These are phyloP conservation scores for Hydrochoerus hydrochaeris DNA, from an alignment of 2,113 vertebrate genomes.

Conservation along the genomic window DNA sequence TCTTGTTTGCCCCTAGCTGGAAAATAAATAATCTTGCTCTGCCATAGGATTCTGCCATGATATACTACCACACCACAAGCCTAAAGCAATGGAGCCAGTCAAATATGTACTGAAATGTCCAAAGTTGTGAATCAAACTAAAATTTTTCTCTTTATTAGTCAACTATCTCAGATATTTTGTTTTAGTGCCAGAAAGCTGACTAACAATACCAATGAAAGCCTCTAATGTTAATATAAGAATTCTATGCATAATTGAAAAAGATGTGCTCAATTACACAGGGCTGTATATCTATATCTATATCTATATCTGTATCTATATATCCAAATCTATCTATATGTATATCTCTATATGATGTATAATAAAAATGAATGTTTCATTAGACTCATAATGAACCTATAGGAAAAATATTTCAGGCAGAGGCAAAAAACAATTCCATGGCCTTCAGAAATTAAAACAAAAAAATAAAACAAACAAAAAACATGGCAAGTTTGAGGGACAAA, in stretches of 20 bases:
- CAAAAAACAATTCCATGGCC: not conserved
- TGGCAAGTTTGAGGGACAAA: not conserved
- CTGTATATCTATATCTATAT: not conserved
- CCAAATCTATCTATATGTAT: not conserved
- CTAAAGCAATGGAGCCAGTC: not conserved
- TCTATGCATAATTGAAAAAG: conserved; percentile 13
- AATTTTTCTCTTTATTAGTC: not conserved
- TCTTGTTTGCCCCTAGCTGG: not conserved
- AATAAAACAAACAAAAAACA: no score
- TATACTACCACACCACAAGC: not conserved
- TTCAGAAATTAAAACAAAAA: not conserved
- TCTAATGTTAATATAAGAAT: not conserved
- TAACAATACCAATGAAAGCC: not conserved
- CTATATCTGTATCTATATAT: not conserved
- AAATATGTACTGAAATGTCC: not conserved
- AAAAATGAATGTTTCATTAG: no score
- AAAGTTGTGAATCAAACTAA: not conserved
- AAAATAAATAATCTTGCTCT: not conserved
- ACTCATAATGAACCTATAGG: not conserved
- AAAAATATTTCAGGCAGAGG: not conserved
- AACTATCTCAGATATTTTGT: not conserved
- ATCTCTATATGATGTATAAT: no score
- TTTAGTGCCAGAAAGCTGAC: not conserved
- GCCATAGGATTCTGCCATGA: not conserved
- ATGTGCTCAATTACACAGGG: not conserved